Base-by-base conservation (phyloP, 2,797 vertebrate genomes). In the Lagocephalus sceleratus region DNA sequence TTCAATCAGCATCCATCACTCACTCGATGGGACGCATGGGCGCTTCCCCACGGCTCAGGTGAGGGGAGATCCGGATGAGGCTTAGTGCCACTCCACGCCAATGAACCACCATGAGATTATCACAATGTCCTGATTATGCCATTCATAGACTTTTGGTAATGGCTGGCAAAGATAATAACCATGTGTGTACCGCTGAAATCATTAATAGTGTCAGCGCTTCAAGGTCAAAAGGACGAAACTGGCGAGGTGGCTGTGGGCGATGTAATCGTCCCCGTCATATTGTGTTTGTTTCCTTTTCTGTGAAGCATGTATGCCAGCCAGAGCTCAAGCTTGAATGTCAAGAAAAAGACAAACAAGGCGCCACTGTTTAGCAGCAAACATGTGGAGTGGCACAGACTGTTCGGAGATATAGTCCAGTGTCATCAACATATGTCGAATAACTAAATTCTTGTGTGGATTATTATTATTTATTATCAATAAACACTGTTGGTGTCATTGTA, bases 1-100 rank as follows among this genome's bases (percentile, higher is more conserved):
- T 83, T 88, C 77, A 82, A 79, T 89, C 76, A 83, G 60, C 75
- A 82, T 82, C 74, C 72, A 83, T 88, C 82, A 70, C 54, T 87
- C 75, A 74, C 40, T 60, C 43, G 6, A 12, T 5, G 32, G 58
- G 66, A 79, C 6, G 74, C 79, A 68, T 79, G 78, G 75, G 54
- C 67, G 78, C 76, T 47, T 76, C 71, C 56, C 21, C 3, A 16
- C 61, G 47, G 66, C 57, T 54, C 68, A 81, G 81, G 78, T 80
- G 14, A 77, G 66, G 21, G 63, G 47, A 55, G 46, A 60, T 57
- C 11, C 5, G 38, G 49, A 29, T 42, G 15, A 25, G 58, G 65
- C 53, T 73, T 66, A 75, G 67, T 54, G 23, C 54, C 59, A 43
- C 72, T 69, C 59, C 66, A 44, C 49, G 23, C 64, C 21, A 23